Evolutionary conservation across 2,888 invertebrate genomes (phyloP), one percentile per base, ranked within the genome.

Genomic region (Odontocolon sp.): DNA sequence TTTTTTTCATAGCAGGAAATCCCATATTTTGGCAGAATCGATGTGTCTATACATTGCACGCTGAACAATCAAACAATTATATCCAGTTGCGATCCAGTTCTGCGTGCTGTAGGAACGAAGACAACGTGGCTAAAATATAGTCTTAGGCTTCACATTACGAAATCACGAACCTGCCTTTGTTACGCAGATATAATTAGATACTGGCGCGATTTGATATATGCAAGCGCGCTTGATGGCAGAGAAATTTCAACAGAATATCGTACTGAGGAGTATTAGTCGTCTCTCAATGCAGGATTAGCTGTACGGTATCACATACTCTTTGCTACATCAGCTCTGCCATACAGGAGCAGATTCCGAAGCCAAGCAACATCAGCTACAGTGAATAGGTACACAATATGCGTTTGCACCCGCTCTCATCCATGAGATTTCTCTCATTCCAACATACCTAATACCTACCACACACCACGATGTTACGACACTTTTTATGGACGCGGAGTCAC

Each of bases 401-500:
- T 45, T 23, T 56, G 18, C 28, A 31, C 26, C 54, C 33, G 56
- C 21, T 56, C 21, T 31, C 56, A 36, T 47, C 18, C 16, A 31
- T 33, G 54, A 33, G n/a, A 18, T 54, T 16, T 66, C 18, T 52
- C 28, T 14, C 52, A 26, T 47, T 67, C 57, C 67, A 56, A 67
- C 18, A 26, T 56, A n/a, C 31, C 31, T 8, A 8, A 45, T 11
- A 31, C 11, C 31, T 28, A 56, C 45, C 18, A 23, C 40, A 21
- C 56, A 45, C 36, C 59, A 47, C 47, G 80, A 73, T 76, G 76
- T 80, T 80, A 81, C 80, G 75, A 78, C 77, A 76, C 71, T 80
- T 84, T 84, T 84, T 84, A 82, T 80, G 77, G 77, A 70, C 64
- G 77, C 77, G 73, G 18, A 67, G 36, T 61, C 33, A 45, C 33